These are phyloP conservation scores for Mastacembelus armatus DNA, from an alignment of 2,797 vertebrate species.

Conservation along the genomic window DNA sequence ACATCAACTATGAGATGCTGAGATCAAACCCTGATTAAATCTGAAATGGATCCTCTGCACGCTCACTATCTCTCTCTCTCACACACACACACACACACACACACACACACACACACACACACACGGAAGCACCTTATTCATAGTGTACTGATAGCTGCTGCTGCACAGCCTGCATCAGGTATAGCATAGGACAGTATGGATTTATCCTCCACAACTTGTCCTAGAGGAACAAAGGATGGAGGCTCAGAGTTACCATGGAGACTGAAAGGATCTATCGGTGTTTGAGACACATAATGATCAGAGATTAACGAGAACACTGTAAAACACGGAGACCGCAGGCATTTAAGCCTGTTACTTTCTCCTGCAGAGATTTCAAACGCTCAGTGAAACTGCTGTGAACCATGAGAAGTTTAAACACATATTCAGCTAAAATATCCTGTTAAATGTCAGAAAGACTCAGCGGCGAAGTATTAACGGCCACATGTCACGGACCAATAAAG, in stretches of 20 bases:
- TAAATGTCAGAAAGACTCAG: no score
- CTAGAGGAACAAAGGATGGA: constrained; percentile 20
- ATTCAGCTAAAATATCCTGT: neutral
- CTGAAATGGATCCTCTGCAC: constrained; percentile 48
- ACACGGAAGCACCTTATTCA: constrained; percentile 35
- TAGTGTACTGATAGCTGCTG: constrained; percentile 4
- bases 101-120: constrained; percentile 34
- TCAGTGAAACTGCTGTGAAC: neutral
- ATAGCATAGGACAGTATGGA: neutral
- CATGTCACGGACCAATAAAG: no score
- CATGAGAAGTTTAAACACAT: constrained; percentile 8
- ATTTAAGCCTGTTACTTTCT: no score
- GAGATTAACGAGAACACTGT: constrained; percentile 1
- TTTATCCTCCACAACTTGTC: constrained; percentile 26
- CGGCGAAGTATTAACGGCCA: no score
- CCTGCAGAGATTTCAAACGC: neutral
- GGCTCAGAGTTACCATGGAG: constrained; percentile 67
- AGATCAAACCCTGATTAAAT: constrained; percentile 30
- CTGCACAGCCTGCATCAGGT: neutral
- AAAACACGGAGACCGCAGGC: no score
- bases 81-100: constrained; percentile 61
- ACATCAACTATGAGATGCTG: constrained; percentile 13
- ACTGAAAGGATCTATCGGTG: constrained; percentile 44
- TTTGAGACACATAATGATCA: constrained; percentile 18
- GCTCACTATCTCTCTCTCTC: constrained; percentile 29